Evolutionary conservation across 1,140 invertebrate genomes (phyloP).

Genomic region (Trichonephila clavata): DNA sequence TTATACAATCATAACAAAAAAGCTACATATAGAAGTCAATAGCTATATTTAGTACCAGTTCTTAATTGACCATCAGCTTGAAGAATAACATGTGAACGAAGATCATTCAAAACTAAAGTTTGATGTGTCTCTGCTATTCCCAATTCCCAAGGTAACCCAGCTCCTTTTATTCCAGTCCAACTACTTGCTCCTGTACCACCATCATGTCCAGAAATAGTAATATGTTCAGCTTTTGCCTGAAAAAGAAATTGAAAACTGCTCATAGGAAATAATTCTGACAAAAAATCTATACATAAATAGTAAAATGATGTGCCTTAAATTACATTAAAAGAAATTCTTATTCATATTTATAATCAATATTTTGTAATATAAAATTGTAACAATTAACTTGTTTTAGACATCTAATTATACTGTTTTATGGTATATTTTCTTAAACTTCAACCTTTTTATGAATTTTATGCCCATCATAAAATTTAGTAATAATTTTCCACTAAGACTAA

Average conservation of each 20-base stretch:
- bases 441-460: too few relatives aligned
- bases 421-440: too few relatives aligned
- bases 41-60: constrained; percentile 82
- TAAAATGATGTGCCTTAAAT: background rate
- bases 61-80: constrained; percentile 84
- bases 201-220: constrained; percentile 83
- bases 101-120: constrained; percentile 94
- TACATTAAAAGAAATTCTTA: too few relatives aligned
- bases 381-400: too few relatives aligned
- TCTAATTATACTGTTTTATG: too few relatives aligned
- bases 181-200: constrained; percentile 83
- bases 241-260: background rate
- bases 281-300: background rate
- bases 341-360: too few relatives aligned
- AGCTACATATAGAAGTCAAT: too few relatives aligned
- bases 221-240: constrained; percentile 82
- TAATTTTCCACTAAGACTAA: too few relatives aligned
- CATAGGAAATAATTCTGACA: background rate
- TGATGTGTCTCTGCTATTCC: constrained; percentile 83
- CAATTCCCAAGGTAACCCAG: constrained; percentile 83
- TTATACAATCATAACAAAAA: too few relatives aligned
- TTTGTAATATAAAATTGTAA: too few relatives aligned
- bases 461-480: too few relatives aligned
- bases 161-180: constrained; percentile 83
- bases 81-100: constrained; percentile 84